Base-by-base conservation (phyloP, 2,888 invertebrate species). In the Drosophila histrio region DNA sequence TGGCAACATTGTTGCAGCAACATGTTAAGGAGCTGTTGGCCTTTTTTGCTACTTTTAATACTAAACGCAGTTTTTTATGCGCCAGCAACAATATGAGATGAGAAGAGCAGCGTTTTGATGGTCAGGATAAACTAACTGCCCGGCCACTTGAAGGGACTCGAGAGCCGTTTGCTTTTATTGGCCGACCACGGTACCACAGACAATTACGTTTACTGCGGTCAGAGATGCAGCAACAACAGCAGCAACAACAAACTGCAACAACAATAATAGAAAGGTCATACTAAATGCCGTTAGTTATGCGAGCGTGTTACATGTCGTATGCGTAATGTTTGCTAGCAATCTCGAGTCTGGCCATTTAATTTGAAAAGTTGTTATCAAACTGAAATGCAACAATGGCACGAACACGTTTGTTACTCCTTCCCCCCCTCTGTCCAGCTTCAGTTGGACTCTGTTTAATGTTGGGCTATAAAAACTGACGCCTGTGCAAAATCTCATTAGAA, bases 131-230 rank as follows among this genome's bases (percentile, higher is more conserved):
- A 79, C 59, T 69, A 64, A 81, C 75, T 66, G 63, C 56, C 38
- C 32, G 65, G 81, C 81, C 49, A 84, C 79, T 87, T 76, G 69
- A 64, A 75, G 69, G 84, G 85, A 67, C 63, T 57, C 46, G 58
- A 61, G 66, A 65, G 43, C 68, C 71, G 77, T 87, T 85, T 60
- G 73, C 68, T 87, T 83, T 83, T 83, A 83, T 83, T 87, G 83
- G 80, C 87, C 66, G 73, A 60, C 76, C 80, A 65, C 73, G 70
- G 77, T 62, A 59, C 71, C 79, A 71, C 85, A 85, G 81, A 82
- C 88, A 84, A 84, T 84, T 79, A 86, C 88, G 80, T 84, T 87
- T 72, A 87, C 88, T 84, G 83, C 86, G 83, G 88, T 84, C 83
- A 84, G 72, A 70, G 74, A 74, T 82, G 83, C 83, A 79, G 68